Base-by-base conservation (phyloP, 2,797 vertebrate genomes). In the Tokudaia muenninki region DNA sequence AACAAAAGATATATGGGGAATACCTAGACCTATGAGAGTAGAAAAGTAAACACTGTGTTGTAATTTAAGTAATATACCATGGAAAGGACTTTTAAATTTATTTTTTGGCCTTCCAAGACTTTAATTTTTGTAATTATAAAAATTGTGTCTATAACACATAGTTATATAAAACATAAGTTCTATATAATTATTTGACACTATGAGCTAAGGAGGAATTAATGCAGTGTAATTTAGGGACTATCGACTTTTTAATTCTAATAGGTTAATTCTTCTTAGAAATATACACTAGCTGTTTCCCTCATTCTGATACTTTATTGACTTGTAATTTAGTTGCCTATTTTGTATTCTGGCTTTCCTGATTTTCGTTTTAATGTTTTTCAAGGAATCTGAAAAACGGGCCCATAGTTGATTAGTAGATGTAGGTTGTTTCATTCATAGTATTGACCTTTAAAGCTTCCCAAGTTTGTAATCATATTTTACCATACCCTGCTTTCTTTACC, bases 41-140 rank as follows among this genome's bases (percentile, higher is more conserved):
- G 89, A 78, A 91, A 93, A 92, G 59, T 80, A n/a, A 44, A n/a
- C 29, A 14, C 74, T 67, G n/a, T 94, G 34, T 19, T 31, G 72
- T 21, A 72, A 50, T 87, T 96, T 57, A 41, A 96, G 93, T 47
- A 44, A 12, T 86, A n/a, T 74, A 26, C 19, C 34, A 65, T 17
- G 34, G 44, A 41, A 89, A 94, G 37, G 65, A 92, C 37, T 70
- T 89, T 89, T 65, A 86, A 19, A 72, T 92, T 95, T 81, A 88
- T 80, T 19, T 84, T 41, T 67, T 87, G 37, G 77, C 87, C 59
- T 94, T 88, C 83, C 34, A 87, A 83, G 79, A 94, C 81, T 95
- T 83, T 14, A 80, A 52, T 67, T 44, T 74, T 65, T 90, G 29
- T 88, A 75, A 82, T 87, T 63, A 6, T 87, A 84, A 83, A 96